phyloP scores from a whole-genome alignment of 2,113 vertebrate species.

The Psittacus erithacus region DNA sequence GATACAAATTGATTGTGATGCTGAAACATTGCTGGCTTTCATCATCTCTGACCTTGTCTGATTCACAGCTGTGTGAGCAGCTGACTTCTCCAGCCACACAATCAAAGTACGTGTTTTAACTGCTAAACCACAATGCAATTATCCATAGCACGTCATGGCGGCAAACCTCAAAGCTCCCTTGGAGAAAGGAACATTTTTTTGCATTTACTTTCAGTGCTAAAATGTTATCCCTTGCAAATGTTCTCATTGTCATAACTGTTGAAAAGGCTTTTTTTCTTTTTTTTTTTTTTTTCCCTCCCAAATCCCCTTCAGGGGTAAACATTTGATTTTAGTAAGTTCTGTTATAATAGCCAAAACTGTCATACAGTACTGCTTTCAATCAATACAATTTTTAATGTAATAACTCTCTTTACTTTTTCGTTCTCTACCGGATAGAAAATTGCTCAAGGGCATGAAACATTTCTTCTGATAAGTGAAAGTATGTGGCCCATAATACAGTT shows the following conservation, averaged over 20 bases:
- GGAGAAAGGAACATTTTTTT: conserved; percentile 49
- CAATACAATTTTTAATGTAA: conserved; percentile 41
- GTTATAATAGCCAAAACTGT: conserved; percentile 37
- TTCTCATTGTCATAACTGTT: conserved; percentile 30
- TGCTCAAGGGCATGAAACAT: conserved; percentile 44
- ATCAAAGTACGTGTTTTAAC: conserved; percentile 41
- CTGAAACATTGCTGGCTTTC: conserved; percentile 42
- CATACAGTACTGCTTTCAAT: conserved; percentile 27
- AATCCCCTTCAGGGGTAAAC: conserved; percentile 58
- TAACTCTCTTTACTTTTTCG: conserved; percentile 58
- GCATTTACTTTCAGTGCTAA: conserved; percentile 41
- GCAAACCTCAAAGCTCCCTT: conserved; percentile 41
- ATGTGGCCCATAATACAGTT: neutral
- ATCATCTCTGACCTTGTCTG: conserved; percentile 63
- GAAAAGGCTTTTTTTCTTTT: neutral
- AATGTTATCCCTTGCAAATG: conserved; percentile 42
- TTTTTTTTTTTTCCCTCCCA: neutral
- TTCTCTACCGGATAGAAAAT: conserved; percentile 20
- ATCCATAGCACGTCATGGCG: neutral
- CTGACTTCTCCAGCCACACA: conserved; percentile 69
- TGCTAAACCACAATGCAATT: conserved; percentile 52
- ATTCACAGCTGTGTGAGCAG: conserved; percentile 71
- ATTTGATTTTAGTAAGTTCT: conserved; percentile 67
- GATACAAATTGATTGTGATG: conserved; percentile 47
- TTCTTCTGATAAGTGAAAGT: conserved; percentile 58